A percentile compares a stretch with the other conserved stretches of the same genome.
phyloP scores from a whole-genome alignment of 1,140 invertebrate genomes.

The Tribolium castaneum region DNA sequence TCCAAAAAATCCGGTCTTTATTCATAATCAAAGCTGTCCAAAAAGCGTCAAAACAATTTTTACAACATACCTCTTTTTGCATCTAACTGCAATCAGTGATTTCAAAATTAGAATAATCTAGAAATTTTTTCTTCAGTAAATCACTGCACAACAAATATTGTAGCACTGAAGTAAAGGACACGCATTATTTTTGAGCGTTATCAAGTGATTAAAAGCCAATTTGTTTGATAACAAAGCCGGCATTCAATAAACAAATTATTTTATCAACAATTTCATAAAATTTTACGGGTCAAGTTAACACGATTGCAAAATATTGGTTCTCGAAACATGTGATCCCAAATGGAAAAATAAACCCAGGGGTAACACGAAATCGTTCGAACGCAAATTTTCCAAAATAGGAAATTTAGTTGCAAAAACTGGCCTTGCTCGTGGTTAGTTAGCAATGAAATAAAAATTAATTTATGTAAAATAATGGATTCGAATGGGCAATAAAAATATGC shows the following conservation, averaged over 20 bases:
- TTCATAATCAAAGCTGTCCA: no score
- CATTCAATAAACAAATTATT: constrained; percentile 3
- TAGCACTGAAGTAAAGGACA: not conserved
- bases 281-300: constrained; percentile 17
- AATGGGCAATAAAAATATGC: not conserved
- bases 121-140: not conserved
- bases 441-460: not conserved
- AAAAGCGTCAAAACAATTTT: no score
- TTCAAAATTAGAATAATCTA: no score
- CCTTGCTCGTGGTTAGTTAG: no score
- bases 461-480: not conserved
- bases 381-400: no score
- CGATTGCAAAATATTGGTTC: constrained; percentile 8
- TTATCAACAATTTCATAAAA: constrained; percentile 18
- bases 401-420: no score
- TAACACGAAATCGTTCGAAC: no score
- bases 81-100: no score
- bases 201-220: not conserved
- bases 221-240: not conserved
- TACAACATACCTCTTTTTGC: no score
- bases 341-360: not conserved
- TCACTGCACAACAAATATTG: not conserved
- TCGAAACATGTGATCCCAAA: not conserved
- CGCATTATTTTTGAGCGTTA: not conserved
- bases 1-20: no score